These are phyloP conservation scores for Pachyramphus minor DNA, from an alignment of 2,113 vertebrate species.

Conservation along the genomic window DNA sequence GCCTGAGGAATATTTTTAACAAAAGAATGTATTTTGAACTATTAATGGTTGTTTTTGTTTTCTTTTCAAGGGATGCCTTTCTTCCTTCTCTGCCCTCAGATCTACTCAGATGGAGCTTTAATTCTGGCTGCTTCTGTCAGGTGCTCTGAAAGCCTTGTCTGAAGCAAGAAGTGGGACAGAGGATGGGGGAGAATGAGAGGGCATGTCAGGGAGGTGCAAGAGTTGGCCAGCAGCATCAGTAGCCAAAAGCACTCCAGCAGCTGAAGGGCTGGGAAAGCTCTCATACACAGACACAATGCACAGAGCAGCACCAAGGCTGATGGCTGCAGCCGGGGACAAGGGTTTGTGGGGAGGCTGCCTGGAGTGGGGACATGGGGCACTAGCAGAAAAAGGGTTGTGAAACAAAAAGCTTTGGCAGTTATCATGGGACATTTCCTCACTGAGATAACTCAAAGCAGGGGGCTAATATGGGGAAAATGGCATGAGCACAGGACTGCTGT, in stretches of 20 bases:
- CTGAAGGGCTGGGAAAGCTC: background rate
- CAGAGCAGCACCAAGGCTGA: background rate
- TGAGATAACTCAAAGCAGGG: background rate
- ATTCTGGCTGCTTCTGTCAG: background rate
- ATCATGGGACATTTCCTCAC: background rate
- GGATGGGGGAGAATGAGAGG: background rate
- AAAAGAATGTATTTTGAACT: background rate
- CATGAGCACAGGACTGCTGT: background rate
- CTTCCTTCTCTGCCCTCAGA: background rate
- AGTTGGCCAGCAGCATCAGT: background rate
- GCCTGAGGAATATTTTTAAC: background rate
- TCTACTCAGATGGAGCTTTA: background rate
- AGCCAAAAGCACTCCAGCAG: background rate
- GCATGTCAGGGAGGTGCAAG: accelerated
- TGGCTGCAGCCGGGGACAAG: accelerated
- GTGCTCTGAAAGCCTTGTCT: background rate
- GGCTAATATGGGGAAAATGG: background rate
- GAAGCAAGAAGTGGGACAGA: background rate
- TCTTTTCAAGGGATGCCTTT: background rate
- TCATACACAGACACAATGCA: background rate
- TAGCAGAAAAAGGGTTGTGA: background rate
- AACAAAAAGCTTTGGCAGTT: background rate
- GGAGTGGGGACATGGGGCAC: background rate
- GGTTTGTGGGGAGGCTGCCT: background rate
- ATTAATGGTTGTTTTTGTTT: background rate